Conservation (phyloP, 1,140 invertebrate genomes). For the Metopolophium dirhodum region DNA sequence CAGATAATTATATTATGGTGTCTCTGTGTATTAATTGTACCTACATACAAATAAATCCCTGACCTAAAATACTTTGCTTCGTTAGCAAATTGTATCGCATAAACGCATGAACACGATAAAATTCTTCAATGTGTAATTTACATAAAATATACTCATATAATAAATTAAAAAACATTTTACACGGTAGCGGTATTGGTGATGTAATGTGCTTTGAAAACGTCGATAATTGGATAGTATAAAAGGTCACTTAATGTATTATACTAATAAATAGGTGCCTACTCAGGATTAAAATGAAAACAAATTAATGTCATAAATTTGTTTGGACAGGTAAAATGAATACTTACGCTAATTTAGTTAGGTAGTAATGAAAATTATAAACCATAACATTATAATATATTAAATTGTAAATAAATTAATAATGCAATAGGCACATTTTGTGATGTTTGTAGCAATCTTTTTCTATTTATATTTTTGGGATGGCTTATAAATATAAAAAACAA, state of each 20-base stretch:
- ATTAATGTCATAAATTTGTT: neutral
- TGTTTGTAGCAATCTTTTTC: neutral
- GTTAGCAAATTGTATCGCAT: neutral
- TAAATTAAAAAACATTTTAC: neutral
- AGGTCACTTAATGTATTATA: neutral
- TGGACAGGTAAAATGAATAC: neutral
- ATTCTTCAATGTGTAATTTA: neutral
- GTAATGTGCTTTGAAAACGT: neutral
- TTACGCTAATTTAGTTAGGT: neutral
- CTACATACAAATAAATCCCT: neutral
- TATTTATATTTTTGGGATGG: neutral
- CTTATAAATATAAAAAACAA: neutral
- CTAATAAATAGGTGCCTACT: neutral
- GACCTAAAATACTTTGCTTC: slow-evolving; percentile 14
- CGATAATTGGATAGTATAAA: neutral
- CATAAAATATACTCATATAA: neutral
- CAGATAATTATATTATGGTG: neutral
- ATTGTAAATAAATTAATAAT: neutral
- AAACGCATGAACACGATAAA: neutral
- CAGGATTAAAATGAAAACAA: neutral
- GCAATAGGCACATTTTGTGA: neutral
- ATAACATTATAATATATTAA: neutral
- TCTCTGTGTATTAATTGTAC: neutral
- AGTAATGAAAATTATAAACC: neutral
- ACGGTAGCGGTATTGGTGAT: neutral